Evolutionary conservation across 2,797 vertebrate species (phyloP), one percentile per base, ranked within the genome.

Genomic region (Xiphorhynchus erythropygius): DNA sequence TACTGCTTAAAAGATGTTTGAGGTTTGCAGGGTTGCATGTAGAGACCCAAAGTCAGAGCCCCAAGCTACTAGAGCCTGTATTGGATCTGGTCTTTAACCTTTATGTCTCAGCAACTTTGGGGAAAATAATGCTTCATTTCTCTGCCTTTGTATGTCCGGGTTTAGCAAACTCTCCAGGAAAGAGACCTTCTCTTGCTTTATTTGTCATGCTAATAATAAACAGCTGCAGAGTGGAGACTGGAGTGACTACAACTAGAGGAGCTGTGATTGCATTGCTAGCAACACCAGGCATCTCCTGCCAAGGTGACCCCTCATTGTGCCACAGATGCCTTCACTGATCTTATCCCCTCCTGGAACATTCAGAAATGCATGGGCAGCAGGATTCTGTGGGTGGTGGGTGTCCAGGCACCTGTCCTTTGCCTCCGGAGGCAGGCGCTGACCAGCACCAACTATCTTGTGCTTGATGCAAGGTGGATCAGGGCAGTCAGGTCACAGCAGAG

Each of bases 391-490:
- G 33, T 1, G 1, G 5, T 63, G 57, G 49, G 41, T 74, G 32
- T 17, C 19, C 3, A 2, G 49, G 25, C 0, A 0, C 52, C 47
- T 68, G 32, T 28, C 35, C 71, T 39, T 57, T 4, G 1, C 37
- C 44, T 47, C 0, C 1, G 27, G 39, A 76, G 60, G 42, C 25
- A 28, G 35, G 27, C 0, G 0, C 44, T 79, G 60, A 24, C 23
- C n/a, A 3, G 32, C 28, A 33, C 63, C 87, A 74, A 41, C 56
- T 53, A 27, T 52, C 50, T n/a, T 8, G 2, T 1, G 0, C 41
- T 83, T 7, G 0, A 85, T 0, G 0, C 25, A 23, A 75, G 82
- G 39, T 78, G 64, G 37, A 50, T 75, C 46, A 37, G 30, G 78
- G 46, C 89, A 91, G 94, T 68, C 32, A 39, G 68, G 82, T 93